Evolutionary conservation across 2,888 invertebrate genomes (phyloP), one percentile per base, ranked within the genome.

Genomic region (Trachelus iudaicus): DNA sequence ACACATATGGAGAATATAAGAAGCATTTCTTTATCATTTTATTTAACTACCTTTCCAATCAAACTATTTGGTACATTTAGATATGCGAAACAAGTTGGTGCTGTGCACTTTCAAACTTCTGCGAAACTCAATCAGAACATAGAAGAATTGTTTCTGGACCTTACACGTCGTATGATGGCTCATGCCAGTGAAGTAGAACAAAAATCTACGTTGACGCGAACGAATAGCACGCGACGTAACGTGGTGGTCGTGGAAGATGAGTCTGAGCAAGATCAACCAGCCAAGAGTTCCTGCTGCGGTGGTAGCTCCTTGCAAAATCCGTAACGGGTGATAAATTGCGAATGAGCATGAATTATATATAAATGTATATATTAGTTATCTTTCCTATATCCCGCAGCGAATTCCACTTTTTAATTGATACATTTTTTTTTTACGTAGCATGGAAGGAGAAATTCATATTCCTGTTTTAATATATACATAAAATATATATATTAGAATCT

Each of bases 61-160:
- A 23, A 23, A 56, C 1, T 15, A 23, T 56, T 56, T 56, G 9
- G 9, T 56, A 23, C 23, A 23, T 93, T 76, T 91, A 98, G 97
- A 79, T 98, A 98, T 92, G 96, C 98, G 4, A 94, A 94, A 83
- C 96, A 96, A 90, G 98, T 98, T 11, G 98, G 98, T 77, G 98
- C 99, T 1, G 95, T 95, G 87, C 98, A 98, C 92, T 97, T 95
- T 91, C 96, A 97, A 90, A 98, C 98, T 56, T 98, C 98, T 40
- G 99, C 99, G 0, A 99, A 99, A 92, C 92, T 95, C 79, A 98
- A 98, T 91, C 94, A 96, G 91, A 98, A 98, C 40, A 96, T 98
- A 9, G 97, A 98, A 90, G 98, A 98, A 81, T 93, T 98, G 89
- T 98, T 98, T 91, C 91, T 98, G 75, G 95, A 96, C 83, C 92